Evolutionary conservation across 2,888 invertebrate genomes (phyloP), one percentile per base, ranked within the genome.

Genomic region (Fissipunctia ypsillon): DNA sequence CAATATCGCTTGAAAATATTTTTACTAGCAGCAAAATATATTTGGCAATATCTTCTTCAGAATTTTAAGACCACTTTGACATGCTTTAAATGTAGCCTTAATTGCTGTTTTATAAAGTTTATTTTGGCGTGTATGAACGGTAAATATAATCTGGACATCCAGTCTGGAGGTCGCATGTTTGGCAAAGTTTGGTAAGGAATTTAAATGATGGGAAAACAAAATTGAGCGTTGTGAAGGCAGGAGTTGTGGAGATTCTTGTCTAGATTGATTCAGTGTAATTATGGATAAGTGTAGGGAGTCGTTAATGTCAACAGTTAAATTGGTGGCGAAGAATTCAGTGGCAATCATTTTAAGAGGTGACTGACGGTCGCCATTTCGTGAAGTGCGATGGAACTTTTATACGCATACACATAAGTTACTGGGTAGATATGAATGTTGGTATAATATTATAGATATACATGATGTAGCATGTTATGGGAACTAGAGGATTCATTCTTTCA

Each of bases 151-250:
- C 77, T 76, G 56, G 69, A n/a, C 35, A 72, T 70, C 2, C 61
- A 69, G 69, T 75, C 71, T 82, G 77, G 61, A 65, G 63, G 69
- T 74, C 80, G 60, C 76, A 63, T 77, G 69, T 76, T 69, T 59
- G 64, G 31, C 65, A 48, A 45, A 63, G 74, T 78, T 80, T 69
- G 61, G 77, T 69, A 52, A 86, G 60, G 75, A 72, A 86, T 75
- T 76, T 81, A 77, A 81, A 76, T 81, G 79, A 78, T 76, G 60
- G 43, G 41, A 69, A 66, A 75, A 73, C 28, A 52, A 71, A 77
- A 68, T 64, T 48, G 14, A 50, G 6, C 10, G 48, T 61, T 38
- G 56, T 25, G 28, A 59, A 59, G 43, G 60, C 14, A 50, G 31
- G 19, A 66, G 54, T 71, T 71, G 63, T 52, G 7, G 19, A 54